Base-by-base conservation (phyloP, 2,797 vertebrate genomes). In the Setipinna tenuifilis region DNA sequence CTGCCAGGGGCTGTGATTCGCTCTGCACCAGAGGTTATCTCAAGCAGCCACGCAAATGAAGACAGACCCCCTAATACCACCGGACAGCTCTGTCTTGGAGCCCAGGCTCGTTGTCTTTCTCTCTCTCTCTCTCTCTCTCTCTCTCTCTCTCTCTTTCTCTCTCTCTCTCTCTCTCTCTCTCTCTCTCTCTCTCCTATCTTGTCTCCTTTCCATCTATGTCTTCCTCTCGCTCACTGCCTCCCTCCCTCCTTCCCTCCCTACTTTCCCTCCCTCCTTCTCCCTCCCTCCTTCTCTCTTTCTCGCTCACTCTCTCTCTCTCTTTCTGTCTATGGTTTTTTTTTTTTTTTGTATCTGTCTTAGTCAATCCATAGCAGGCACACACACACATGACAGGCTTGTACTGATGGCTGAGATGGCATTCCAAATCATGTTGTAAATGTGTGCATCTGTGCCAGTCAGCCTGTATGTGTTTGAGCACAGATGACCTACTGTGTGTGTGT, bases 1-100 rank as follows among this genome's bases (percentile, higher is more conserved):
- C 85, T 89, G 87, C 88, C 87, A 82, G 58, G 25, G 87, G 88
- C 84, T 85, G 10, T 85, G 58, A 71, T 71, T 71, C 65, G 83
- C 87, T 86, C 65, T 84, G 88, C 65, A 85, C 84, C 82, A 80
- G 82, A 89, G 83, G 87, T 89, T 86, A 87, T 87, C 85, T 81
- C 83, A 85, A 86, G 78, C 84, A 84, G 71, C 86, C 81, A 83
- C 25, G 23, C 65, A 57, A 85, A 90, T 86, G 85, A 90, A 88
- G 88, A 87, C 86, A 86, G 83, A 41, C 78, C 87, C 58, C 78
- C 89, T 90, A 88, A 91, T 89, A 87, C 83, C 82, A 87, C 86
- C 81, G 80, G 89, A 88, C 82, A 90, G 86, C 84, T 87, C 84
- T 71, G 82, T 87, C 86, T 88, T 82, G 44, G 57, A 86, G 87